Evolutionary conservation across 2,797 vertebrate genomes (phyloP).

Genomic region (Chelmon rostratus): DNA sequence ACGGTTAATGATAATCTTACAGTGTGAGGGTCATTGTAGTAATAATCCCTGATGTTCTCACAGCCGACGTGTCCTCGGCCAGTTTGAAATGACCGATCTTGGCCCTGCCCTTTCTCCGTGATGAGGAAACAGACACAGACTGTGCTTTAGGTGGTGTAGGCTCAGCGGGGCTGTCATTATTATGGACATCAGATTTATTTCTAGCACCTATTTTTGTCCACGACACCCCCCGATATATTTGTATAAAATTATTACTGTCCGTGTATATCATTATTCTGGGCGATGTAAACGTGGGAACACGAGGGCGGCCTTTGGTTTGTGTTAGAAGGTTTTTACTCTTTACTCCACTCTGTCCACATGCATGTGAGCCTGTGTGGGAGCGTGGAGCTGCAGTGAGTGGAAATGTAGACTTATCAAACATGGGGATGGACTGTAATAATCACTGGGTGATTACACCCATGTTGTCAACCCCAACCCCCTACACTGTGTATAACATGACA

Average conservation of each 20-base stretch:
- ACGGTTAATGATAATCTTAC: slow-evolving; percentile 79
- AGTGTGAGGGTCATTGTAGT: slow-evolving; percentile 72
- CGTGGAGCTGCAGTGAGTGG: slow-evolving; percentile 49
- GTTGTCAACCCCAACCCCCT: slow-evolving; percentile 34
- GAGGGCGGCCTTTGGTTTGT: slow-evolving; percentile 55
- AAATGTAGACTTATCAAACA: slow-evolving; percentile 64
- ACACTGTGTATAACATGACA: slow-evolving; percentile 72
- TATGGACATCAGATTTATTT: slow-evolving; percentile 70
- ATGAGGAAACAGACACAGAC: slow-evolving; percentile 57
- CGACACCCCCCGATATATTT: slow-evolving; percentile 73
- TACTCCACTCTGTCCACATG: slow-evolving; percentile 60
- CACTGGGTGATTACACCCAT: slow-evolving; percentile 64
- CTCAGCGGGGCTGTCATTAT: slow-evolving; percentile 60
- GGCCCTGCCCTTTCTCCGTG: slow-evolving; percentile 50
- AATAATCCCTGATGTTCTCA: slow-evolving; percentile 71
- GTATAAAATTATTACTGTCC: slow-evolving; percentile 76
- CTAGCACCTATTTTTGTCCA: slow-evolving; percentile 67
- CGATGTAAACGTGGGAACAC: slow-evolving; percentile 55
- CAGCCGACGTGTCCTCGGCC: slow-evolving; percentile 59
- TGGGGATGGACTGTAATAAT: slow-evolving; percentile 76
- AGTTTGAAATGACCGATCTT: slow-evolving; percentile 48
- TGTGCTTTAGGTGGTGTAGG: slow-evolving; percentile 56
- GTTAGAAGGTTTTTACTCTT: slow-evolving; percentile 60
- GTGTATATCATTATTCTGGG: slow-evolving; percentile 68
- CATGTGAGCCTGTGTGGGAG: slow-evolving; percentile 62